Conservation (phyloP, 2,797 vertebrate genomes). For the Squalus acanthias region DNA sequence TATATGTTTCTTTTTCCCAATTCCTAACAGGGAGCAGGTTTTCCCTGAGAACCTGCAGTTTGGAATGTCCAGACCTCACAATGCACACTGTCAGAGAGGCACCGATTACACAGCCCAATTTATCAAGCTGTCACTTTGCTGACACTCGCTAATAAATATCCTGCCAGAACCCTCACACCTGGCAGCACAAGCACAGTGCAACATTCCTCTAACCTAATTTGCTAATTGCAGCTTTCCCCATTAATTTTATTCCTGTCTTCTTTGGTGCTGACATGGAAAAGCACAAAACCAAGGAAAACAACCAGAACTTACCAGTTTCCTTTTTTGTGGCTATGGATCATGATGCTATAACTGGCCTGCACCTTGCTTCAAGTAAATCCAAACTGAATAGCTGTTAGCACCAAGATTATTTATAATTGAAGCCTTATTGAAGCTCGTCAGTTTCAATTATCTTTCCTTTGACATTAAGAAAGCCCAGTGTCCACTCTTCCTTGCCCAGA, state of each 20-base stretch:
- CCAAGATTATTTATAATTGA: slow-evolving; percentile 13
- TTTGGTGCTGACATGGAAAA: slow-evolving; percentile 74
- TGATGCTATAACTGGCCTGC: slow-evolving; percentile 25
- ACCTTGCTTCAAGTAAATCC: background rate
- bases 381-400: slow-evolving; percentile 8
- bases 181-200: slow-evolving; percentile 77
- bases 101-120: slow-evolving; percentile 98
- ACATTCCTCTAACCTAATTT: slow-evolving; percentile 91
- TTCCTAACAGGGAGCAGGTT: slow-evolving; percentile 27
- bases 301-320: background rate
- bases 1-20: slow-evolving; percentile 26
- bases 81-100: slow-evolving; percentile 86
- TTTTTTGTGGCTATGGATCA: background rate
- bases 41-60: slow-evolving; percentile 66
- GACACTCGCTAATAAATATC: slow-evolving; percentile 99
- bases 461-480: background rate
- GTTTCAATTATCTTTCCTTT: background rate
- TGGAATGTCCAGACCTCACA: slow-evolving; percentile 87
- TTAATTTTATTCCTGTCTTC: slow-evolving; percentile 89
- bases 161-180: slow-evolving; percentile 91
- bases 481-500: background rate
- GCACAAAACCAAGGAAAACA: slow-evolving; percentile 31
- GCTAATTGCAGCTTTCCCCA: slow-evolving; percentile 98
- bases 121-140: slow-evolving; percentile 99
- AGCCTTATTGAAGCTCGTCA: slow-evolving; percentile 9